phyloP scores from a whole-genome alignment of 2,888 invertebrate species.

The Bursaphelenchus okinawaensis region DNA sequence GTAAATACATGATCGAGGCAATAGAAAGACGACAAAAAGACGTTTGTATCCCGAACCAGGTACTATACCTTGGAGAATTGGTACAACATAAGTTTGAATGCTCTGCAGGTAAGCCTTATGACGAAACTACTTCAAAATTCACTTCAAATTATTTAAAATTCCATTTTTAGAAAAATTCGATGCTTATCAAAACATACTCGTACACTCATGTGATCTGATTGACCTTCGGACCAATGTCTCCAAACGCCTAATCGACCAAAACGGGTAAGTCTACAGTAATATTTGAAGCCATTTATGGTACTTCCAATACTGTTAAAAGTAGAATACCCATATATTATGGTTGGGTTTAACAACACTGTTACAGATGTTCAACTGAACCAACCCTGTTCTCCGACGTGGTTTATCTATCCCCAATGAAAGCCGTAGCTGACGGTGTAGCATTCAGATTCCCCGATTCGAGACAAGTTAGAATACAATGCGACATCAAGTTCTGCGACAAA shows the following conservation, averaged over 20 bases:
- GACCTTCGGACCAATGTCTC: constrained; percentile 17
- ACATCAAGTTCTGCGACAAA: constrained; percentile 31
- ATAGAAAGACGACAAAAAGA: constrained; percentile 4
- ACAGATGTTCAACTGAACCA: constrained; percentile 31
- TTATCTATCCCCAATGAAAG: constrained; percentile 19
- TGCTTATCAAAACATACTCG: constrained; percentile 29
- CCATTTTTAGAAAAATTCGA: constrained; percentile 26
- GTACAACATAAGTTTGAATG: constrained; percentile 17
- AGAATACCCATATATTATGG: too few species aligned
- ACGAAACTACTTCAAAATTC: too few species aligned
- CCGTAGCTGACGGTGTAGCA: background rate
- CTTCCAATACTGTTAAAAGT: background rate
- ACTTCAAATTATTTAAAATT: constrained; percentile 3
- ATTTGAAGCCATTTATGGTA: too few species aligned
- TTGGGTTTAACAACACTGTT: too few species aligned
- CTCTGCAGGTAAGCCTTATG: background rate
- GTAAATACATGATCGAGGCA: constrained; percentile 17
- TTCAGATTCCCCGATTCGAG: constrained; percentile 28
- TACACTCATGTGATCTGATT: constrained; percentile 24
- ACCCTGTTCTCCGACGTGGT: constrained; percentile 24
- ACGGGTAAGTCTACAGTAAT: constrained; percentile 28
- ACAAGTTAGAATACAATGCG: constrained; percentile 27
- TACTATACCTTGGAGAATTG: constrained; percentile 25
- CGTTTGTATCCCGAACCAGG: constrained; percentile 9
- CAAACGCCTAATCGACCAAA: constrained; percentile 20